Evolutionary conservation across 2,888 invertebrate species (phyloP).

Genomic region (Neoaliturus tenellus): DNA sequence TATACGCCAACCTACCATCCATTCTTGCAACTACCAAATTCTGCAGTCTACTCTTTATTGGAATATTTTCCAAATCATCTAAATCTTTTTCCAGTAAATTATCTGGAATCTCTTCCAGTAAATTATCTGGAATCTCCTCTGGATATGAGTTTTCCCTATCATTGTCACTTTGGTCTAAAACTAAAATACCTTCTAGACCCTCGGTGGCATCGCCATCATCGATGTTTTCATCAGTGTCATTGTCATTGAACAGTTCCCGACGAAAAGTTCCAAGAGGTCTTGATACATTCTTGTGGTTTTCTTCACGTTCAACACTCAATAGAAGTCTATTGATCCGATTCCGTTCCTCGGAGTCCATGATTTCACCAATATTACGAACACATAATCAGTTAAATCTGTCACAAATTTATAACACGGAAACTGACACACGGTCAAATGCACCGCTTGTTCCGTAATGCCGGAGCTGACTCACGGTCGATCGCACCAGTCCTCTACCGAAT

Average conservation of each 20-base stretch:
- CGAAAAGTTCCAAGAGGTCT: constrained; percentile 20
- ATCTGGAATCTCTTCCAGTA: not conserved
- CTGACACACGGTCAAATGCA: not conserved
- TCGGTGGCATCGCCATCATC: not conserved
- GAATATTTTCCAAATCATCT: not conserved
- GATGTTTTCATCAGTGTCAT: not conserved
- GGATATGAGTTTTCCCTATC: not conserved
- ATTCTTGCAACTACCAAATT: not conserved
- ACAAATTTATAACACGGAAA: constrained; percentile 10
- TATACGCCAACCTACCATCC: constrained; percentile 25
- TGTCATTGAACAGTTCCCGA: not conserved
- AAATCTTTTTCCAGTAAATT: not conserved
- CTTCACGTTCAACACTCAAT: constrained; percentile 6
- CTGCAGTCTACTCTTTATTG: not conserved
- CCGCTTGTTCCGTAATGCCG: not conserved
- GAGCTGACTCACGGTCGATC: not conserved
- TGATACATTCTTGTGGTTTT: not conserved
- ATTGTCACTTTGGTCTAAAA: not conserved
- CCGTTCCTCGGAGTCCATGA: not conserved
- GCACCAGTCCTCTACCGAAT: not conserved
- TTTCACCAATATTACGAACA: too few relatives aligned
- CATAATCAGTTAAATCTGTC: not conserved
- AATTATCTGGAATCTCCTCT: not conserved
- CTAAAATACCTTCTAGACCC: constrained; percentile 29
- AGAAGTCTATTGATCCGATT: constrained; percentile 19